A percentile compares a stretch with the other conserved stretches of the same genome.
Conservation (phyloP, 2,888 invertebrate genomes). For the Meandrusa payeni region DNA sequence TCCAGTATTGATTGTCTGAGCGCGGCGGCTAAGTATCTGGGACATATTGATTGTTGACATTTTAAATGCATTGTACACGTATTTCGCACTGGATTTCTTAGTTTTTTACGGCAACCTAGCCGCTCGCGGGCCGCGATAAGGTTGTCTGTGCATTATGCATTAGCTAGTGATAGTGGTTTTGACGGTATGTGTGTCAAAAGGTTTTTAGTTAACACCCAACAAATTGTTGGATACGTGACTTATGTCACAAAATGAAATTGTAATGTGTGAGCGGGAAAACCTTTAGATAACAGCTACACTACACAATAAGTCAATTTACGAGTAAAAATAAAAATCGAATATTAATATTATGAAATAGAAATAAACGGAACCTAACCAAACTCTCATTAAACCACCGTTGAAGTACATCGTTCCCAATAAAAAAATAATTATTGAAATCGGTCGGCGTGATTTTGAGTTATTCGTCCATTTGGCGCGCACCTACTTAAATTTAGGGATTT, state of each 20-base stretch:
- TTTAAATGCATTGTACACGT: conserved; percentile 20
- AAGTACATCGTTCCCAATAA: too few species aligned
- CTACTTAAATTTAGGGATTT: too few species aligned
- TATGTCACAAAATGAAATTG: conserved; percentile 5
- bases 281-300: background rate
- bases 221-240: conserved; percentile 13
- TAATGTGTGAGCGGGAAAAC: background rate
- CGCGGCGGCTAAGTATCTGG: background rate
- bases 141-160: conserved; percentile 17
- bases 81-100: conserved; percentile 12
- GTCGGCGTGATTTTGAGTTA: too few species aligned
- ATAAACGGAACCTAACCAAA: too few species aligned
- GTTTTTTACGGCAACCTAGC: conserved; percentile 4
- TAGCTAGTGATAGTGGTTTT: conserved; percentile 20
- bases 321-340: too few species aligned
- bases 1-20: conserved; percentile 15
- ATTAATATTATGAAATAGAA: too few species aligned
- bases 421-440: too few species aligned
- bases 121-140: conserved; percentile 7
- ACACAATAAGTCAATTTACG: too few species aligned
- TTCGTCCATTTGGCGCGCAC: too few species aligned
- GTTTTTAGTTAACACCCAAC: conserved; percentile 3
- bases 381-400: too few species aligned
- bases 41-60: conserved; percentile 21
- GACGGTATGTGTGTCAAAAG: conserved; percentile 21